Percentiles rank a stretch among this genome's conserved stretches.
phyloP scores from a whole-genome alignment of 2,113 vertebrate genomes.

The Oxyura jamaicensis region DNA sequence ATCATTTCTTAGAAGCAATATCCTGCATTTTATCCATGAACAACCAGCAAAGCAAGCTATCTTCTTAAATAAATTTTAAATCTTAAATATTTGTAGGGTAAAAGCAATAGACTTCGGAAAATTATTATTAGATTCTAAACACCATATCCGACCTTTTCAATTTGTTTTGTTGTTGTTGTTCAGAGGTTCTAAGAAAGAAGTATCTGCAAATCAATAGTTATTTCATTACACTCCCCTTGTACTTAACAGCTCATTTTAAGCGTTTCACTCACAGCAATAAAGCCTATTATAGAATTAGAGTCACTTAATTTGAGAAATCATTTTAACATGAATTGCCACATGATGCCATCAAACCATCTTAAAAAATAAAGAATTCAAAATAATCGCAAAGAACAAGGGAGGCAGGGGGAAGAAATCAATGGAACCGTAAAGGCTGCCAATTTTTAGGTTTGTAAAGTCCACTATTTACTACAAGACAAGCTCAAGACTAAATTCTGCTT shows the following conservation, averaged over 20 bases:
- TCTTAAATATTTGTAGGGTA: neutral
- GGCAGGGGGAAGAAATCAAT: neutral
- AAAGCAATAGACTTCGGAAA: neutral
- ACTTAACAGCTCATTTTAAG: neutral
- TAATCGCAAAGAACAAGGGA: neutral
- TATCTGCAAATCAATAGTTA: neutral
- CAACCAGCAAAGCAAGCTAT: neutral
- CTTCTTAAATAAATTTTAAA: neutral
- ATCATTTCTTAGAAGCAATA: neutral
- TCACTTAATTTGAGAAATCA: neutral
- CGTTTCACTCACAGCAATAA: neutral
- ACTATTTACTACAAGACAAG: neutral
- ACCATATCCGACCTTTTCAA: neutral
- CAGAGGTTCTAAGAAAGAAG: neutral
- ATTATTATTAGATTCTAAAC: neutral
- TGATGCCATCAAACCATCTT: neutral
- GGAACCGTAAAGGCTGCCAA: neutral
- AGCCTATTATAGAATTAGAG: neutral
- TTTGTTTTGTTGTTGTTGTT: neutral
- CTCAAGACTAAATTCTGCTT: neutral
- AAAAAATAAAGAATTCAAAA: neutral
- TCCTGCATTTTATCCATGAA: slow-evolving; percentile 5
- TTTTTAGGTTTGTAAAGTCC: neutral
- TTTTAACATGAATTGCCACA: neutral
- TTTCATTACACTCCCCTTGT: neutral